A percentile compares a stretch with the other conserved stretches of the same genome.
phyloP scores from a whole-genome alignment of 2,797 vertebrate genomes.

The Capromys pilorides region DNA sequence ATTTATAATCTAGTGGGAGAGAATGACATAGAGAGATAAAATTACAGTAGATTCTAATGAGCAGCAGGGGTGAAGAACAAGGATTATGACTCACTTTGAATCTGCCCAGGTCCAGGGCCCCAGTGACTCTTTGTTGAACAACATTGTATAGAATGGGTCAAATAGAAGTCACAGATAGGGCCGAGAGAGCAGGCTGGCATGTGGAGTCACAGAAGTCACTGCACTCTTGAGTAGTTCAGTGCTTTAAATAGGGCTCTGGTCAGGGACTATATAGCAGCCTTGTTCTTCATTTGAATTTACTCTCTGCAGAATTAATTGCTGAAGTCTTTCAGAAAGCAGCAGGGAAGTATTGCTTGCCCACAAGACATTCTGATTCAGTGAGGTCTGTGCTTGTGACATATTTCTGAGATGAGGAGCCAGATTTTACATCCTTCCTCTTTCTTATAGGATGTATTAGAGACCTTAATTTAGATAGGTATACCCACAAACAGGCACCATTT shows the following conservation, averaged over 20 bases:
- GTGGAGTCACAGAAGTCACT: background rate
- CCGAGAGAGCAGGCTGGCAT: background rate
- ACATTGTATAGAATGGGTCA: background rate
- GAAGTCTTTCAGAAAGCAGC: slow-evolving; percentile 59
- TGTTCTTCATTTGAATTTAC: slow-evolving; percentile 32
- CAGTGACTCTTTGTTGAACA: background rate
- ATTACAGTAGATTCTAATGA: background rate
- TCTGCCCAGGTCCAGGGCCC: background rate
- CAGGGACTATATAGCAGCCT: background rate
- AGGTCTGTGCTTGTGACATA: slow-evolving; percentile 36
- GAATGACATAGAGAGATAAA: background rate
- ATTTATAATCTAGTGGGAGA: background rate
- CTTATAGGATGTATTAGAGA: background rate
- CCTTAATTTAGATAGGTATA: background rate
- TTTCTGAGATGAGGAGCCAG: slow-evolving; percentile 50
- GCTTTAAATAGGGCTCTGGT: slow-evolving; percentile 39
- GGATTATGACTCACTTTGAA: background rate
- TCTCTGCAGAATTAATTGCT: slow-evolving; percentile 64
- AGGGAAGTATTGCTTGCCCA: background rate
- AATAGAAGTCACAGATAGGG: background rate
- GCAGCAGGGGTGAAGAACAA: background rate
- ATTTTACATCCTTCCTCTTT: slow-evolving; percentile 50
- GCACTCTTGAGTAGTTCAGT: background rate
- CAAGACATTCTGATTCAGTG: slow-evolving; percentile 50
- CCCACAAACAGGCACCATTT: background rate